Conservation (phyloP, 2,888 invertebrate species). For the Drosophila infuscata region DNA sequence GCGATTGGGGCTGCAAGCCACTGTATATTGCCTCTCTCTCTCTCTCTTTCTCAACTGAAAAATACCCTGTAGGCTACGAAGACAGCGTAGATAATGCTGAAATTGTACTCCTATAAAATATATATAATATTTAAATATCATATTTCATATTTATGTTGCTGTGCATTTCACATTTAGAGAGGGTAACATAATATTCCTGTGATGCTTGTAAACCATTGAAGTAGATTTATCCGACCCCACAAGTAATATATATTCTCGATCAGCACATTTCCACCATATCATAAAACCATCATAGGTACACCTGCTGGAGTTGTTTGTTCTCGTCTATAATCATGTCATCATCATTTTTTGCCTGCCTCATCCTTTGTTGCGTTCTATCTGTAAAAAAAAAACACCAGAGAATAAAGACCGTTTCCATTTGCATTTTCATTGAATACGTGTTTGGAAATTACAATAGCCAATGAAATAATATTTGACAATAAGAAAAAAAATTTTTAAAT, state of each 20-base stretch:
- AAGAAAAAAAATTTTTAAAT: no score
- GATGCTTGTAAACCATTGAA: background rate
- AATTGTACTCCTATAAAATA: background rate
- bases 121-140: background rate
- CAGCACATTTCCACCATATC: background rate
- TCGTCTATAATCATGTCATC: slow-evolving; percentile 18
- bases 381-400: background rate
- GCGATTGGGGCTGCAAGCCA: no score
- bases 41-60: no score
- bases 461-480: background rate
- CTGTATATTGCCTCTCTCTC: no score
- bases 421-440: background rate
- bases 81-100: background rate
- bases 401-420: background rate
- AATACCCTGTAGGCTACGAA: no score
- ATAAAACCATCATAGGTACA: background rate
- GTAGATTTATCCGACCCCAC: background rate
- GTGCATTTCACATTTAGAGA: no score
- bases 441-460: background rate
- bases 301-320: slow-evolving; percentile 52
- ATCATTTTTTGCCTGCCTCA: background rate
- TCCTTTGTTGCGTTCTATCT: background rate
- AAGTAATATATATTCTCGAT: background rate
- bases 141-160: background rate
- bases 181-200: no score